Evolutionary conservation across 2,888 invertebrate genomes (phyloP), one percentile per base, ranked within the genome.

Genomic region (Herminia tarsipennalis): DNA sequence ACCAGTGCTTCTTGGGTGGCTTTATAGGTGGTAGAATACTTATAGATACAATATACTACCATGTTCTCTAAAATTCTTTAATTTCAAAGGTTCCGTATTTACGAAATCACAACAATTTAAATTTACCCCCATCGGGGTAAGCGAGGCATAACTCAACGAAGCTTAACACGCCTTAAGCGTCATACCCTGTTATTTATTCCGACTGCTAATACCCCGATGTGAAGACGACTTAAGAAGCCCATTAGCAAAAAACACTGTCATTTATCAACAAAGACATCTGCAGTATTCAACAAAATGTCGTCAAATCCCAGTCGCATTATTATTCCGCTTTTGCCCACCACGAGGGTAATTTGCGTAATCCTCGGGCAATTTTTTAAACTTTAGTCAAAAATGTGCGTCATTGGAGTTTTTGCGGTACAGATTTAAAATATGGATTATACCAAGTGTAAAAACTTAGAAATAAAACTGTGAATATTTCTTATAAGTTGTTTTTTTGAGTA

Each of bases 201-300:
- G 30, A 34, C 41, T 33, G 43, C 63, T 72, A 72, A 75, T 76
- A 67, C 70, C 60, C 58, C 58, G 52, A 60, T 56, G 53, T 61
- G 63, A 61, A 70, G 66, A 60, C 67, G 61, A 64, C 73, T 73
- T 75, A 78, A 75, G 71, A 69, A 61, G 66, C 58, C 80, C 80
- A 86, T 88, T 87, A 85, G 70, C 75, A 83, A 85, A 83, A 85
- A 86, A 81, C 72, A 81, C 73, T 70, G 83, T 78, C 84, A 88
- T 89, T 88, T 87, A 88, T 88, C 87, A 88, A 78, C 76, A 75
- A 73, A 81, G 78, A 70, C 80, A 82, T 74, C 77, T 73, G 68
- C 77, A 73, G 70, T 73, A 73, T 73, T 72, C 76, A 69, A 69
- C 77, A 74, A 71, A 76, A 74, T 73, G 79, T 76, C 76, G 72